These are phyloP conservation scores for Atta cephalotes DNA, from an alignment of 1,140 invertebrate species.

Conservation along the genomic window DNA sequence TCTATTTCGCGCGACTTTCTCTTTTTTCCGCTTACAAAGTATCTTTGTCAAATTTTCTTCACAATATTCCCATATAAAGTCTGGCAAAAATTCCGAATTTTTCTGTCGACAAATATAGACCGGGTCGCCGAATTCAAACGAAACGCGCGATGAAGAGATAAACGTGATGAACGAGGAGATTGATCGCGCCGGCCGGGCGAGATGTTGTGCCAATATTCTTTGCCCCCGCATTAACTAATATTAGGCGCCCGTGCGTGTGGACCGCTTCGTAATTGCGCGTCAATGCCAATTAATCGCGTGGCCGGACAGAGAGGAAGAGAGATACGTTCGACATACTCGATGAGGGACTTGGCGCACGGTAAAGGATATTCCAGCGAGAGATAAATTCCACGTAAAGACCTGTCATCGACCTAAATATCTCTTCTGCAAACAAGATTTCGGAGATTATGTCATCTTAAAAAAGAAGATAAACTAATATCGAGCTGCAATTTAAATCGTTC, in stretches of 20 bases:
- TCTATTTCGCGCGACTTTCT: neutral
- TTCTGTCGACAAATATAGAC: slow-evolving; percentile 44
- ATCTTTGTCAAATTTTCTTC: neutral
- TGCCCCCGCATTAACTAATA: slow-evolving; percentile 71
- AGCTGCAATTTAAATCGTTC: neutral
- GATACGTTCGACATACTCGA: slow-evolving; percentile 27
- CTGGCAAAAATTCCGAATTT: neutral
- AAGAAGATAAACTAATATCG: neutral
- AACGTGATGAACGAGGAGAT: slow-evolving; percentile 48
- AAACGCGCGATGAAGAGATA: slow-evolving; percentile 46
- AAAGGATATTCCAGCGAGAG: slow-evolving; percentile 45
- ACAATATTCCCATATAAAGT: neutral
- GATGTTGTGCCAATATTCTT: slow-evolving; percentile 76
- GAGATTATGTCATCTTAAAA: slow-evolving; percentile 35
- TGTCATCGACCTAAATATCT: slow-evolving; percentile 57
- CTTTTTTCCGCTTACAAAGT: neutral
- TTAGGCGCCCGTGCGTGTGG: slow-evolving; percentile 60
- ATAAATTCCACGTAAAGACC: slow-evolving; percentile 18
- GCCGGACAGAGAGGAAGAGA: neutral
- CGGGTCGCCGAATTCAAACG: slow-evolving; percentile 16
- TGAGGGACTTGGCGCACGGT: slow-evolving; percentile 30
- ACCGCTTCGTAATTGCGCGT: slow-evolving; percentile 46
- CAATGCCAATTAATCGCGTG: slow-evolving; percentile 59
- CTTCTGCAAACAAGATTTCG: slow-evolving; percentile 32
- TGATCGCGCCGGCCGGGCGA: slow-evolving; percentile 33